phyloP scores from a whole-genome alignment of 2,797 vertebrate genomes.

The Cossypha niveicapilla region DNA sequence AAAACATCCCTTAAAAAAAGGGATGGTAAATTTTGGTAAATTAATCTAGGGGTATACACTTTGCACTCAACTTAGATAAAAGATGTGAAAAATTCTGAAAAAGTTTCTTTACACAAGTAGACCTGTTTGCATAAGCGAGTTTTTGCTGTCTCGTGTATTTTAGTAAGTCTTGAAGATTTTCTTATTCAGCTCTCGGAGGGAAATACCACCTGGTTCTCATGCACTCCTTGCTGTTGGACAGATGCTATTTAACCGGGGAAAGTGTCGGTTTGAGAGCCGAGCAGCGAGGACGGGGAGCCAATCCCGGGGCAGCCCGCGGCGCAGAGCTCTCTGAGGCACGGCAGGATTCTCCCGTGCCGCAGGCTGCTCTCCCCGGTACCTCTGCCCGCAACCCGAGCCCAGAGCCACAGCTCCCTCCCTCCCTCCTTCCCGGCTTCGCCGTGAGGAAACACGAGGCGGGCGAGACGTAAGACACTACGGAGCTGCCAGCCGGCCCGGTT shows the following conservation, averaged over 20 bases:
- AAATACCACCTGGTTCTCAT: neutral
- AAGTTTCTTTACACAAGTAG: neutral
- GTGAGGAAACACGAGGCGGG: neutral
- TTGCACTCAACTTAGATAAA: neutral
- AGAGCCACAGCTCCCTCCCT: neutral
- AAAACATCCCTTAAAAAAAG: neutral
- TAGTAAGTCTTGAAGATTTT: neutral
- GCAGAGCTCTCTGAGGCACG: neutral
- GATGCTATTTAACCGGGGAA: neutral
- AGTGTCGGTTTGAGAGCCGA: neutral
- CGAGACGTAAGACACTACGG: accelerated
- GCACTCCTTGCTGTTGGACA: neutral
- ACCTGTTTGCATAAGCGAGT: neutral
- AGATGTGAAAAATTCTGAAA: neutral
- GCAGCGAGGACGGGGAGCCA: accelerated
- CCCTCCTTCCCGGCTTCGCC: neutral
- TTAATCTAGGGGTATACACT: neutral
- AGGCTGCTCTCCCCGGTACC: neutral
- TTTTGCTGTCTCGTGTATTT: neutral
- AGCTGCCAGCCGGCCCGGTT: neutral
- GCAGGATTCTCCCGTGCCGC: neutral
- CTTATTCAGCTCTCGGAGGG: neutral
- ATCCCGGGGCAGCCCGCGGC: neutral
- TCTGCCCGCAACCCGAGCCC: neutral
- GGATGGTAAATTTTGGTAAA: neutral